A percentile compares a stretch with the other conserved stretches of the same genome.
Conservation (phyloP, 2,113 vertebrate species). For the Acrocephalus kingi region DNA sequence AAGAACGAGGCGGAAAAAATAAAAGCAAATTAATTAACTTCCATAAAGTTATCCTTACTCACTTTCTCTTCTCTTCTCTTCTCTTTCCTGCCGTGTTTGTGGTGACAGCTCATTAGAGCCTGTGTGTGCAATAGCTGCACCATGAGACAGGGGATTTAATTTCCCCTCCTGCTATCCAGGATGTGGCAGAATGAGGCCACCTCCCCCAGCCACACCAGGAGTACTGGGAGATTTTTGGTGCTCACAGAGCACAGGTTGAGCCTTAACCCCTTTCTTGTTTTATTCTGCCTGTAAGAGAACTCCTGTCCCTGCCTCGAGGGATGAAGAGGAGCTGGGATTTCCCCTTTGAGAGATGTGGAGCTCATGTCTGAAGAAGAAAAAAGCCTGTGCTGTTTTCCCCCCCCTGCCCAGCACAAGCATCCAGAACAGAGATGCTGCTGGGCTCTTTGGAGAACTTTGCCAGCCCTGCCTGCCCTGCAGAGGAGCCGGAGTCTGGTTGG, state of each 20-base stretch:
- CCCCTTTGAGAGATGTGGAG: neutral
- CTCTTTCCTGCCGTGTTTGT: neutral
- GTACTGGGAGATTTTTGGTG: neutral
- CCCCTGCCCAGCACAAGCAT: neutral
- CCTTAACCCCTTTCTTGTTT: neutral
- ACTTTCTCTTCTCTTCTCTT: neutral
- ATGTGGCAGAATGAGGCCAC: neutral
- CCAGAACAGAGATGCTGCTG: neutral
- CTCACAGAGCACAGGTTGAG: neutral
- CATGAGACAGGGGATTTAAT: slow-evolving; percentile 8
- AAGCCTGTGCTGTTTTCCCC: neutral
- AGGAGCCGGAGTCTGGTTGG: neutral
- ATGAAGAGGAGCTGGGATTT: neutral
- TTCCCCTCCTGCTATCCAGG: neutral
- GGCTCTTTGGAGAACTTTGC: neutral
- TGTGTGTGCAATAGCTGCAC: neutral
- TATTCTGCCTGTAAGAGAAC: neutral
- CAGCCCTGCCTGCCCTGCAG: neutral
- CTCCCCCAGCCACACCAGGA: neutral
- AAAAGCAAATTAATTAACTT: neutral
- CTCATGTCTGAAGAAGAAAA: neutral
- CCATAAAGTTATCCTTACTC: neutral
- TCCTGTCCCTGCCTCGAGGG: neutral
- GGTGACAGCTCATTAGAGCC: neutral
- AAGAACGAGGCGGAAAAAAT: rapidly evolving